phyloP scores from a whole-genome alignment of 2,113 vertebrate genomes.

The Ursus arctos region DNA sequence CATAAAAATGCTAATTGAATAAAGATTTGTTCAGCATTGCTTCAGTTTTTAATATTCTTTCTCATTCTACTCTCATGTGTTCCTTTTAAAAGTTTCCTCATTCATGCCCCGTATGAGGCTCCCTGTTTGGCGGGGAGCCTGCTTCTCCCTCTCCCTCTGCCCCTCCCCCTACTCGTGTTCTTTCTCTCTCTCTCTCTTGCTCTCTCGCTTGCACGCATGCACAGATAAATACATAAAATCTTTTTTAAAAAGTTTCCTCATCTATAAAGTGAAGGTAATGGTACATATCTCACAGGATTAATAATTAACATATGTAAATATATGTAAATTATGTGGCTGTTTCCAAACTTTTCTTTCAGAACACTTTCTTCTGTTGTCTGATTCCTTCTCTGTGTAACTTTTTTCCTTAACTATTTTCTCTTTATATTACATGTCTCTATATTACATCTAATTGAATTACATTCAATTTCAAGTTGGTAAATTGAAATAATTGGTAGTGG shows the following conservation, averaged over 20 bases:
- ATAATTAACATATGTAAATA: not conserved
- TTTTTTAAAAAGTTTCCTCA: too few relatives aligned
- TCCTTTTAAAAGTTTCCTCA: not conserved
- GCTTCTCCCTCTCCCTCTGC: too few relatives aligned
- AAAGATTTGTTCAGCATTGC: not conserved
- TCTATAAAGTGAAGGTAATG: not conserved
- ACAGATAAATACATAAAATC: too few relatives aligned
- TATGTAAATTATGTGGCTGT: not conserved
- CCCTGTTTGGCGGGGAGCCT: too few relatives aligned
- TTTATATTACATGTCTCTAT: not conserved
- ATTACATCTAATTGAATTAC: not conserved
- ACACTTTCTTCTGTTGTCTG: not conserved
- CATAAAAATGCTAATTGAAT: not conserved
- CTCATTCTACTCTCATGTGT: not conserved
- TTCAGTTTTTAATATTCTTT: not conserved
- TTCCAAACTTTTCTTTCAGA: constrained; percentile 24
- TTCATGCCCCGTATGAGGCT: too few relatives aligned
- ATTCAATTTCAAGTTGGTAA: not conserved
- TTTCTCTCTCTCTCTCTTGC: too few relatives aligned
- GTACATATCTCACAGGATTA: not conserved
- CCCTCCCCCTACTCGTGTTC: too few relatives aligned
- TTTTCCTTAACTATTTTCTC: not conserved
- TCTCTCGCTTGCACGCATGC: too few relatives aligned
- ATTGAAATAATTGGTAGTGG: constrained; percentile 42
- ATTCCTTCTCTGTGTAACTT: not conserved